Conservation (phyloP, 2,113 vertebrate genomes). For the Geococcyx californianus region DNA sequence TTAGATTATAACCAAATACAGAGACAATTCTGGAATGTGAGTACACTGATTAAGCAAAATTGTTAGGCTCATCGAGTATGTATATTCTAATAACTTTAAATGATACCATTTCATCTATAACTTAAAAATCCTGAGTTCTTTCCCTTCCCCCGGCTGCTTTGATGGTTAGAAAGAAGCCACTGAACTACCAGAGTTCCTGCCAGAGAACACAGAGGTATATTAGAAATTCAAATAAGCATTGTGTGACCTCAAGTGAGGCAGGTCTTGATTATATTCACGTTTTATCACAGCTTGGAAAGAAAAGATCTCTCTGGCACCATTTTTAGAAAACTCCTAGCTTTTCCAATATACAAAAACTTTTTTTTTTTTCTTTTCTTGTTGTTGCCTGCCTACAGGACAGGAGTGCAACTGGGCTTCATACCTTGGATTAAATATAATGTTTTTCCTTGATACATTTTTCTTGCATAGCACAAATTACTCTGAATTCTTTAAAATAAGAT, state of each 20-base stretch:
- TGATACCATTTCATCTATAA: background rate
- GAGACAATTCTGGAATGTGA: background rate
- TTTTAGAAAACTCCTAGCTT: background rate
- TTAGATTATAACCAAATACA: background rate
- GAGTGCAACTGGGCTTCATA: background rate
- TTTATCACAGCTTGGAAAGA: background rate
- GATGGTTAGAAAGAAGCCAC: constrained; percentile 5
- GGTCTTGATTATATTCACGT: constrained; percentile 6
- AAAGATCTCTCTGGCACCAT: background rate
- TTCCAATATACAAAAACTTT: background rate
- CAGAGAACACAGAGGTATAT: background rate
- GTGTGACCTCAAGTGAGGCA: background rate
- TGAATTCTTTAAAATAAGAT: background rate
- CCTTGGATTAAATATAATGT: background rate
- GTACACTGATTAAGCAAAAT: background rate
- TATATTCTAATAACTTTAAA: background rate
- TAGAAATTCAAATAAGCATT: constrained; percentile 49
- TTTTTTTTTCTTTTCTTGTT: background rate
- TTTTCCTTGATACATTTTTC: background rate
- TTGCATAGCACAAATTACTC: background rate
- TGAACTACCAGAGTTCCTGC: background rate
- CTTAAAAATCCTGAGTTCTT: background rate
- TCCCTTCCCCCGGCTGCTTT: background rate
- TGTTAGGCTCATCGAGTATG: background rate
- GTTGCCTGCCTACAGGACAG: background rate